These are phyloP conservation scores for Tinea semifulvella DNA, from an alignment of 2,888 invertebrate genomes.

Conservation along the genomic window DNA sequence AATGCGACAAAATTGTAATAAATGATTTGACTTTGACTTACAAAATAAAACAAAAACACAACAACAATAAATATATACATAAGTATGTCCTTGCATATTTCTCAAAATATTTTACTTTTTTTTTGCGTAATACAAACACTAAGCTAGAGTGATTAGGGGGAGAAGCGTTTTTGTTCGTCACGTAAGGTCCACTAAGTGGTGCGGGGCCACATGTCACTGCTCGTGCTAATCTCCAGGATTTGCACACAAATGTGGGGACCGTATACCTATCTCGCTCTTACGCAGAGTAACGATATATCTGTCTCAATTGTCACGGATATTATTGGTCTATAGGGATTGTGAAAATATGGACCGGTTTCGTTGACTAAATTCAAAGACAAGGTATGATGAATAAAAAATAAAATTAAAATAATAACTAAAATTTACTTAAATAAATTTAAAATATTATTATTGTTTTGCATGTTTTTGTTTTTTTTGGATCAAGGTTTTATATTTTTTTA, in stretches of 20 bases:
- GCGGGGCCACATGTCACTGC: slow-evolving; percentile 63
- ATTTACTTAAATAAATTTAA: no score
- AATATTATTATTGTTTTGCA: no score
- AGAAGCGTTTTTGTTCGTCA: slow-evolving; percentile 31
- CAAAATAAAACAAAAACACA: no score
- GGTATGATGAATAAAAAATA: no score
- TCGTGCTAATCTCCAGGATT: slow-evolving; percentile 65
- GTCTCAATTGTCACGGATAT: slow-evolving; percentile 60
- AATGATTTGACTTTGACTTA: no score
- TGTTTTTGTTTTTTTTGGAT: no score
- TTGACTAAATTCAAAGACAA: slow-evolving; percentile 63
- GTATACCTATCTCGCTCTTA: slow-evolving; percentile 34
- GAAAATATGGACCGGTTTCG: slow-evolving; percentile 67
- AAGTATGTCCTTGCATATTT: no score
- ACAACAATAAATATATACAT: no score
- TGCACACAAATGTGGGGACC: slow-evolving; percentile 61
- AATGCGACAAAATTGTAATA: no score
- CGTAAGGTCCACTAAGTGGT: slow-evolving; percentile 35
- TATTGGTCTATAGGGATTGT: slow-evolving; percentile 67
- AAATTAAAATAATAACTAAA: no score
- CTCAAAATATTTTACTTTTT: no score
- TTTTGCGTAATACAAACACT: not conserved
- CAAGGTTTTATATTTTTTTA: no score
- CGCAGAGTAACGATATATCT: slow-evolving; percentile 40
- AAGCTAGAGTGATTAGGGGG: slow-evolving; percentile 23